Conservation (phyloP, 2,797 vertebrate species). For the Falco cherrug region DNA sequence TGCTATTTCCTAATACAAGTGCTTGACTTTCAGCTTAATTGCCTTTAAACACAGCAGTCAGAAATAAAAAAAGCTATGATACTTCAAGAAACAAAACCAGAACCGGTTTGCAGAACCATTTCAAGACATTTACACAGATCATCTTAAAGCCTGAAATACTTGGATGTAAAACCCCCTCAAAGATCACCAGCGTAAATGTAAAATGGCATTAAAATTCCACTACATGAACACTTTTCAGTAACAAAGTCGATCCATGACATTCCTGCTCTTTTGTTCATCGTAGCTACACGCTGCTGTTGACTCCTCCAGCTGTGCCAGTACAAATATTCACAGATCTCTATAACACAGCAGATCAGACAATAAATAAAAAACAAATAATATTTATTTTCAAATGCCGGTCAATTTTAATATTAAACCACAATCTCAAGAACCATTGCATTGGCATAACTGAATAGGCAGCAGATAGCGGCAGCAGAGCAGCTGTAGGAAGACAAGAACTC, state of each 20-base stretch:
- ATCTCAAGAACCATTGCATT: background rate
- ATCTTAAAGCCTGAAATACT: background rate
- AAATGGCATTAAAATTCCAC: background rate
- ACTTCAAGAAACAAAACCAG: background rate
- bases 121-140: background rate
- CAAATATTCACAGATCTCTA: background rate
- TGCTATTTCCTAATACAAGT: constrained; percentile 16
- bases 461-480: fast-evolving
- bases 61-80: background rate
- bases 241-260: background rate
- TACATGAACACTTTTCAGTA: background rate
- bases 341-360: background rate
- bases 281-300: background rate
- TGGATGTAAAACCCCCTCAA: background rate
- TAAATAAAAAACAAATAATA: background rate
- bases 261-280: background rate
- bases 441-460: background rate
- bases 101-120: background rate
- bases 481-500: background rate
- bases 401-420: background rate
- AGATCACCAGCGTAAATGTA: background rate
- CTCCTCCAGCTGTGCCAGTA: background rate
- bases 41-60: constrained; percentile 6
- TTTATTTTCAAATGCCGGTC: background rate
- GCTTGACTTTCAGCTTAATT: constrained; percentile 13